Evolutionary conservation across 92 coral and sea anemone genomes (phyloP).

Genomic region (Nematostella vectensis): DNA sequence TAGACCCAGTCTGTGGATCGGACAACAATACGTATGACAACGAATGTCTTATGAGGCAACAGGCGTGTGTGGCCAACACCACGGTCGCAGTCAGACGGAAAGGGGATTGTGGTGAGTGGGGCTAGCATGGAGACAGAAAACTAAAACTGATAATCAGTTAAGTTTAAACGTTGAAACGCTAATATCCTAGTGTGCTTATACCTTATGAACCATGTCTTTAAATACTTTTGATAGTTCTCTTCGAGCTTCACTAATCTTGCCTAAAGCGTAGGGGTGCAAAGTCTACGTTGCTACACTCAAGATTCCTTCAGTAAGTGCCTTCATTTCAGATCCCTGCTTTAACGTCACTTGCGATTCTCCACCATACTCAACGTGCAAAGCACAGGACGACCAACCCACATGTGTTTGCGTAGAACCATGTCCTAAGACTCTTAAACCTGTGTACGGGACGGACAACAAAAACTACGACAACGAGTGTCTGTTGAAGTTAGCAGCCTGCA

Average conservation of each 20-base stretch:
- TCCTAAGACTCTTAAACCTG: background rate
- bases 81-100: constrained; percentile 5
- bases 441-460: background rate
- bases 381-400: background rate
- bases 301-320: too few species aligned
- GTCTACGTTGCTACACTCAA: too few species aligned
- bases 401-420: background rate
- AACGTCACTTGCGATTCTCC: background rate
- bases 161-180: too few species aligned
- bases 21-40: constrained; percentile 7
- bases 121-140: too few species aligned
- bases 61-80: constrained; percentile 5
- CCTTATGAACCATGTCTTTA: too few species aligned
- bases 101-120: constrained; percentile 3
- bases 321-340: constrained; percentile 21
- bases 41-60: constrained; percentile 12
- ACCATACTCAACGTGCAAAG: constrained; percentile 1
- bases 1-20: constrained; percentile 8
- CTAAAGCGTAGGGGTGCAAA: too few species aligned
- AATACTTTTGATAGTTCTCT: too few species aligned
- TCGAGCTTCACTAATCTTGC: too few species aligned
- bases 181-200: too few species aligned
- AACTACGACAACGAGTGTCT: background rate
- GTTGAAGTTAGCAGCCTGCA: background rate
- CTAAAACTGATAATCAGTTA: too few species aligned